Conservation (phyloP, 2,113 vertebrate species). For the Carassius auratus region DNA sequence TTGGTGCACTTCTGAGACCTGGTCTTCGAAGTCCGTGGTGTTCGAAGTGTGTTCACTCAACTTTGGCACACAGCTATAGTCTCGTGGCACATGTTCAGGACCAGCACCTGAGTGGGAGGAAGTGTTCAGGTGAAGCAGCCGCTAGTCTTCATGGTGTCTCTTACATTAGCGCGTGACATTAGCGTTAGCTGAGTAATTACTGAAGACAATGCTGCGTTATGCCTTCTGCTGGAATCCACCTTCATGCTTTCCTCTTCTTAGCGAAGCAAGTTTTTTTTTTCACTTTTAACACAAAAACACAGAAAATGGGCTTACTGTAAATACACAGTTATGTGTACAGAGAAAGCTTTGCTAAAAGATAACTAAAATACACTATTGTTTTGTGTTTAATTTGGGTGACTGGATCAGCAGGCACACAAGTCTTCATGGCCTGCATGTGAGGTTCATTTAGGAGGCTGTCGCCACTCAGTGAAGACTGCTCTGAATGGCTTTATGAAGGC, state of each 20-base stretch:
- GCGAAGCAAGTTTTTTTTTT: not conserved
- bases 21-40: too few species aligned
- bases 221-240: constrained; percentile 22
- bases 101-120: constrained; percentile 29
- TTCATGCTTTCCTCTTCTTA: not conserved
- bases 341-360: not conserved
- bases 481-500: constrained; percentile 71
- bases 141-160: constrained; percentile 50
- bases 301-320: not conserved
- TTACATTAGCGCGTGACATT: constrained; percentile 44
- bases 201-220: constrained; percentile 45
- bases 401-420: not conserved
- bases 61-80: too few species aligned
- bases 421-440: too few species aligned
- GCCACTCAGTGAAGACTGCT: constrained; percentile 70
- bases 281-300: not conserved
- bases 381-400: not conserved
- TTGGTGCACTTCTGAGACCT: too few species aligned
- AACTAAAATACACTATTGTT: not conserved
- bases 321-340: not conserved
- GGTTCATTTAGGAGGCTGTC: not conserved
- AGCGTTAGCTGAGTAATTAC: constrained; percentile 32
- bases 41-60: too few species aligned
- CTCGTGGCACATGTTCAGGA: too few species aligned
- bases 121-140: constrained; percentile 43